Conservation (phyloP, 2,888 invertebrate genomes). For the Ischnus inquisitorius region DNA sequence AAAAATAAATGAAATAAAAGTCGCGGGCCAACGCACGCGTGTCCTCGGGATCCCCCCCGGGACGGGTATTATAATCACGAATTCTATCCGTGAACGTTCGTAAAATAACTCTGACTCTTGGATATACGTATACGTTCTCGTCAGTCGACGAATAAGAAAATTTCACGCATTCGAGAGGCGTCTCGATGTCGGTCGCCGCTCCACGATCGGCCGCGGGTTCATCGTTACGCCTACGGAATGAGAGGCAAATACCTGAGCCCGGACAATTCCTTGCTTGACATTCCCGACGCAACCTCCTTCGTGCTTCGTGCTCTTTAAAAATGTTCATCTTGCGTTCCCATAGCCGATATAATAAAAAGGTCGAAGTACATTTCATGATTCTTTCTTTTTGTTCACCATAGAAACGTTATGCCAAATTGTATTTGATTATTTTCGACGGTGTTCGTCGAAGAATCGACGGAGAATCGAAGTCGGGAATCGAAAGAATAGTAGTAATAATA, state of each 20-base stretch:
- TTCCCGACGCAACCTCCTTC: slow-evolving; percentile 45
- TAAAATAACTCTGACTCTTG: slow-evolving; percentile 55
- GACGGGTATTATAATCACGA: slow-evolving; percentile 61
- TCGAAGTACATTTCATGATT: too few species aligned
- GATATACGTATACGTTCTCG: slow-evolving; percentile 18
- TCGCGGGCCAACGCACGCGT: slow-evolving; percentile 43
- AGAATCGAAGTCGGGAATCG: background rate
- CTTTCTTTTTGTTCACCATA: too few species aligned
- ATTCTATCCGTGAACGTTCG: slow-evolving; percentile 34
- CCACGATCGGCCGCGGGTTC: slow-evolving; percentile 29
- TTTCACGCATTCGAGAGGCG: slow-evolving; percentile 53
- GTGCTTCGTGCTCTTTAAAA: slow-evolving; percentile 12
- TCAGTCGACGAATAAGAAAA: slow-evolving; percentile 39
- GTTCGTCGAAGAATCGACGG: too few species aligned
- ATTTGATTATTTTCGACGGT: too few species aligned
- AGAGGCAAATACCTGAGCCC: slow-evolving; percentile 44
- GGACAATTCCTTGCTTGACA: slow-evolving; percentile 30
- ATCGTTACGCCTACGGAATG: slow-evolving; percentile 60
- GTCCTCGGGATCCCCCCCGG: slow-evolving; percentile 37
- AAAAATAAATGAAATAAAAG: slow-evolving; percentile 17
- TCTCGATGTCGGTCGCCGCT: slow-evolving; percentile 45
- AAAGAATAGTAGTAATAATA: background rate
- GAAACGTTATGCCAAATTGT: too few species aligned
- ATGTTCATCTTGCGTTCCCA: background rate
- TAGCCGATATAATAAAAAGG: too few species aligned